Evolutionary conservation across 2,797 vertebrate genomes (phyloP).

Genomic region (Danio jaintianensis): DNA sequence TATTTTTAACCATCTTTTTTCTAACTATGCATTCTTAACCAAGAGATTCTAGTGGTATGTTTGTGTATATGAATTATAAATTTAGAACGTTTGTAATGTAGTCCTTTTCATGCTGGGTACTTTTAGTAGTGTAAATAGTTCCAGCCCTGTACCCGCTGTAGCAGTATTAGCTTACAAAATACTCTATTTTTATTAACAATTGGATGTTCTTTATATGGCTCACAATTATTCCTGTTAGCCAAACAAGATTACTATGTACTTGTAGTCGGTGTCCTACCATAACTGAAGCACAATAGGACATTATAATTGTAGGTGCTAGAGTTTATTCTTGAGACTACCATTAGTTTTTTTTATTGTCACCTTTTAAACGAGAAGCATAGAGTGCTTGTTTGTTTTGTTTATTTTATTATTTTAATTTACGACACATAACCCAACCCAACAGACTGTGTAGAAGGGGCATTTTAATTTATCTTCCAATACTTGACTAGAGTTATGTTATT

Average conservation of each 20-base stretch:
- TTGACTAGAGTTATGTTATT: constrained; percentile 80
- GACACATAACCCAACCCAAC: constrained; percentile 69
- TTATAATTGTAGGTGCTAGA: constrained; percentile 77
- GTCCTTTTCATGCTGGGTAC: constrained; percentile 70
- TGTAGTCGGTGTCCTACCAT: constrained; percentile 71
- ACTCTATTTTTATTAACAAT: constrained; percentile 75
- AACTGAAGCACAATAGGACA: constrained; percentile 79
- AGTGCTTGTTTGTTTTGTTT: constrained; percentile 60
- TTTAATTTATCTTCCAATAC: constrained; percentile 75
- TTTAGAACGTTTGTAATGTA: constrained; percentile 74
- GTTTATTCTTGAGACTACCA: constrained; percentile 62
- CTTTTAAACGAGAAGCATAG: constrained; percentile 69
- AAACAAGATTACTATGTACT: constrained; percentile 81
- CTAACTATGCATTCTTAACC: constrained; percentile 85
- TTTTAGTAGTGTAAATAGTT: constrained; percentile 76
- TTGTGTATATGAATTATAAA: constrained; percentile 67
- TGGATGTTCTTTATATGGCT: constrained; percentile 67
- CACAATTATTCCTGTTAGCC: constrained; percentile 74
- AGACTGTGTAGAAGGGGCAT: constrained; percentile 84
- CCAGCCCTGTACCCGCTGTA: constrained; percentile 71
- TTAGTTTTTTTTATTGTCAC: constrained; percentile 69
- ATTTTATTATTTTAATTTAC: not conserved
- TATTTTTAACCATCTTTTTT: constrained; percentile 72
- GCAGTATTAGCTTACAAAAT: constrained; percentile 73
- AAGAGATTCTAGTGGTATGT: constrained; percentile 77